Evolutionary conservation across 2,113 vertebrate species (phyloP), one percentile per base, ranked within the genome.

Genomic region (Pterophyllum scalare): DNA sequence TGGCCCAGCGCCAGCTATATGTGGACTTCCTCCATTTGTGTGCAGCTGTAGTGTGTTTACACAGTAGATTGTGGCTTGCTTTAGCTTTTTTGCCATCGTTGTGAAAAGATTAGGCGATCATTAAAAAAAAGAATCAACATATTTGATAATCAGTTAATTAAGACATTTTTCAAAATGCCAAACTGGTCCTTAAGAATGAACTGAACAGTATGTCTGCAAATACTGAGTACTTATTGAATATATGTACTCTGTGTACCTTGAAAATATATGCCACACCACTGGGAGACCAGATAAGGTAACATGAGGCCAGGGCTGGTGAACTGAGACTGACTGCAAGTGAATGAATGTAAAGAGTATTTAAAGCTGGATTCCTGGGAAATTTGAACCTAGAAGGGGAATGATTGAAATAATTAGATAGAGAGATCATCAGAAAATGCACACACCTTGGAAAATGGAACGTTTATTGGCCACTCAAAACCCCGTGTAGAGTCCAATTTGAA

Each of bases 1-100:
- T 86, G 87, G 86, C 77, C 15, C 54, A 4, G 5, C 17, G 40
- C 56, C 54, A 60, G 11, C 52, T 64, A 56, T 75, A 84, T 79
- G 76, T 82, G 72, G 82, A 75, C 80, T 84, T 89, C 83, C 85
- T 87, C 31, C 46, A 3, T 86, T 87, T 85, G 70, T 85, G 74
- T 88, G 80, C 80, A 87, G 81, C 75, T 86, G 86, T 58, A 70
- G 58, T 26, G 75, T 84, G 49, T 82, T 81, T 64, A n/a, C n/a
- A 64, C 15, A 33, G 2, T 38, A 65, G 19, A 49, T 14, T 56
- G 22, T 2, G 7, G 60, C 22, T 67, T n/a, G 6, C 22, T 28
- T 67, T 58, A 20, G 14, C 3, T 9, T 43, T 10, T 19, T 76
- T 40, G 9, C 17, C 7, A 4, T 33, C 52, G 19, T 38, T 8